phyloP scores from a whole-genome alignment of 1,140 invertebrate genomes.

The Kradibia gibbosae region DNA sequence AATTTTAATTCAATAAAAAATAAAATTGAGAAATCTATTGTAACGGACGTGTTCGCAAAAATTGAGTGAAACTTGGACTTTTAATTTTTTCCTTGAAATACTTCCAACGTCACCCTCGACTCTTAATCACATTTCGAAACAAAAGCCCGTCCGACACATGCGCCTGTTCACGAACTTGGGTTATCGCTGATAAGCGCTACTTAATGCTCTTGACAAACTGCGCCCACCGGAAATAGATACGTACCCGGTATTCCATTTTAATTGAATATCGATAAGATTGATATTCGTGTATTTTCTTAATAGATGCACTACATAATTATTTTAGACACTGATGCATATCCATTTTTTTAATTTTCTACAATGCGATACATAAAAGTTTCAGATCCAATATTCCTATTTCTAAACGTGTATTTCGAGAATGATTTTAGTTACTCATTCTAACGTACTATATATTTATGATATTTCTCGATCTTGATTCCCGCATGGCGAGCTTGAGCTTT shows the following conservation, averaged over 20 bases:
- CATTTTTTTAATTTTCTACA: no score
- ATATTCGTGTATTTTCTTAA: no score
- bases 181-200: conserved; percentile 39
- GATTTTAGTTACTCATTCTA: neutral
- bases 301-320: no score
- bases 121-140: conserved; percentile 24
- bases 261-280: conserved; percentile 32
- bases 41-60: neutral
- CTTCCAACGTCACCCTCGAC: neutral
- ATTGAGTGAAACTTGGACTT: neutral
- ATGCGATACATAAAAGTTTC: no score
- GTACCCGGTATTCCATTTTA: conserved; percentile 30
- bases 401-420: neutral
- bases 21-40: conserved; percentile 9
- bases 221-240: conserved; percentile 34
- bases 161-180: neutral
- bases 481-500: neutral
- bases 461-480: neutral
- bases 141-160: conserved; percentile 14
- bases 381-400: no score
- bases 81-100: conserved; percentile 24
- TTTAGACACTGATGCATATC: no score
- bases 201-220: conserved; percentile 42
- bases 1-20: neutral
- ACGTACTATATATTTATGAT: neutral